These are phyloP conservation scores for Aramus guarauna DNA, from an alignment of 2,113 vertebrate genomes.

Conservation along the genomic window DNA sequence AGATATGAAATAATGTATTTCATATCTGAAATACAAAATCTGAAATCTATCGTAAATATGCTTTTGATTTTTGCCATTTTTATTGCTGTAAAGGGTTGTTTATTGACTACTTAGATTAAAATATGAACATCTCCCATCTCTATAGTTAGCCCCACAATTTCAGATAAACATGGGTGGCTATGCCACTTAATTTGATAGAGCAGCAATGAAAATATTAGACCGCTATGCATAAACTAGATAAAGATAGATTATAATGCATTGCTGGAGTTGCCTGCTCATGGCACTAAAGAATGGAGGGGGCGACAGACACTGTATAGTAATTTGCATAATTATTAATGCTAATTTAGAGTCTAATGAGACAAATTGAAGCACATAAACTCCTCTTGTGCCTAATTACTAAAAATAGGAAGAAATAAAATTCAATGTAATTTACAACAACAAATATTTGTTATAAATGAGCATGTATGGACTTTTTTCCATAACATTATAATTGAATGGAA, in stretches of 20 bases:
- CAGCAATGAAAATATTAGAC: conserved; percentile 39
- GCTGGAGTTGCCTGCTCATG: conserved; percentile 84
- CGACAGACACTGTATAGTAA: not conserved
- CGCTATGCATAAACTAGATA: conserved; percentile 16
- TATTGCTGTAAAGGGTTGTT: not conserved
- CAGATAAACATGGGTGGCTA: not conserved
- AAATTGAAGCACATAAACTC: conserved; percentile 23
- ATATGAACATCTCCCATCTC: conserved; percentile 64
- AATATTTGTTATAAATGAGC: conserved; percentile 32
- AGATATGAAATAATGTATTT: not conserved
- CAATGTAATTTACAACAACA: not conserved
- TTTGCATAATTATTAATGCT: conserved; percentile 48
- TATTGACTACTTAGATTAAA: not conserved
- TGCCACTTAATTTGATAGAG: not conserved
- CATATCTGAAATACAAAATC: not conserved
- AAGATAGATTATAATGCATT: conserved; percentile 48
- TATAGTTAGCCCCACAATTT: conserved; percentile 44
- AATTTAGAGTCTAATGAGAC: conserved; percentile 47
- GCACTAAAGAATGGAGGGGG: conserved; percentile 30
- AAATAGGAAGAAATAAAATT: conserved; percentile 5
- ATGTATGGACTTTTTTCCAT: conserved; percentile 12
- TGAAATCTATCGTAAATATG: not conserved
- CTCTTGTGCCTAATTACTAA: conserved; percentile 32
- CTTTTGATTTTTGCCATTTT: not conserved
- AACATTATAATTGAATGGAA: not conserved